Evolutionary conservation across 2,888 invertebrate species (phyloP).

Genomic region (Drymonia ruficornis): DNA sequence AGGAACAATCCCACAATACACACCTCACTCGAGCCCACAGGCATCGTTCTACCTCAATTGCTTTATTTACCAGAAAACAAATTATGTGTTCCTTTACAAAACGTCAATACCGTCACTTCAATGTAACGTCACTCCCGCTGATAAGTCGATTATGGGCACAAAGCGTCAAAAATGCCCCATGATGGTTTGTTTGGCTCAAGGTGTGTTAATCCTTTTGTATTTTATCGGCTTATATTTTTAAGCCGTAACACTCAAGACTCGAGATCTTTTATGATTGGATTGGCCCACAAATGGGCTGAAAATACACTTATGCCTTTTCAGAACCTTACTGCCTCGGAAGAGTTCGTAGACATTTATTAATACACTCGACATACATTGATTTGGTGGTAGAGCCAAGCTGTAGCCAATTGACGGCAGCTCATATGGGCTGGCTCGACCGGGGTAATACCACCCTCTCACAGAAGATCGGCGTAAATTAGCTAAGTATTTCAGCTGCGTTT

Average conservation of each 20-base stretch:
- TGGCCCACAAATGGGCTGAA: no score
- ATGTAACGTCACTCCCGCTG: constrained; percentile 57
- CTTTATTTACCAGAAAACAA: constrained; percentile 43
- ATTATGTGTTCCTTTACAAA: constrained; percentile 46
- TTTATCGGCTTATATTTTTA: constrained; percentile 39
- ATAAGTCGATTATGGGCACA: constrained; percentile 61
- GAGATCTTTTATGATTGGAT: neutral
- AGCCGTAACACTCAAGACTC: neutral
- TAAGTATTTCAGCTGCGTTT: no score
- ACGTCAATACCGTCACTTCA: constrained; percentile 42
- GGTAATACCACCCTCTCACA: no score
- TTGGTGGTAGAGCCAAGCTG: no score
- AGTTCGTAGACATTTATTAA: no score
- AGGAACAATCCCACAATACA: neutral
- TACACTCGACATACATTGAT: no score
- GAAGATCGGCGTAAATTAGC: no score
- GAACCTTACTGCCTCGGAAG: no score
- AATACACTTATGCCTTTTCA: no score
- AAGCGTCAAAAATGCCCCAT: constrained; percentile 58
- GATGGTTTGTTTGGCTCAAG: constrained; percentile 52
- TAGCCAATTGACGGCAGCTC: no score
- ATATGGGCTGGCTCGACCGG: no score
- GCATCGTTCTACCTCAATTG: constrained; percentile 9
- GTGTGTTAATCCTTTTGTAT: constrained; percentile 57
- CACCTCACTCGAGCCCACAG: neutral